Evolutionary conservation across 2,888 invertebrate species (phyloP), one percentile per base, ranked within the genome.

Genomic region (Pristionchus entomophagus): DNA sequence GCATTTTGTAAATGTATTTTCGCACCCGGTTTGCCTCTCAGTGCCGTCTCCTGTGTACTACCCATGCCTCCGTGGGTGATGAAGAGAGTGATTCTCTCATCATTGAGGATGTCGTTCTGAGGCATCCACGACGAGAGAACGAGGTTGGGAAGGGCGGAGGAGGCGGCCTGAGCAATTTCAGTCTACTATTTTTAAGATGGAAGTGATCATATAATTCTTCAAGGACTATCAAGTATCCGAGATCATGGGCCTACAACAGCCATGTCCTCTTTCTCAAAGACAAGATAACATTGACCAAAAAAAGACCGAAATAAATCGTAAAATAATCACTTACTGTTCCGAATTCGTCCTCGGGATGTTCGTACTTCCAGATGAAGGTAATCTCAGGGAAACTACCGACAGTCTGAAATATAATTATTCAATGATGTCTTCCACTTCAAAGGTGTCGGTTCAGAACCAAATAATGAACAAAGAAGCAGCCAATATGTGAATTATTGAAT

Each of bases 11-110:
- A 32, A 35, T 17, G 22, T 32, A 29, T 62, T n/a, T 1, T 38
- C n/a, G 41, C 2, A 81, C 81, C 82, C 3, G 82, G 82, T 41
- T 29, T 45, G 12, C 82, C 82, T 14, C 82, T 82, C 82, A 53
- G n/a, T n/a, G 82, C 53, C 38, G 59, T 59, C 29, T 82, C 82
- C 17, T 82, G 82, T 0, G 82, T 82, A n/a, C 51, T 51, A 0
- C 82, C 82, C 82, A 82, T 82, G 0, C 82, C 82, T 41, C 82
- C 82, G 59, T 82, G 82, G 14, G 82, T 82, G 26, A 82, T 59
- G 59, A 82, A 82, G 0, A 29, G 10, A 0, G 82, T 41, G 41
- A 82, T 53, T 53, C 59, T 82, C n/a, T 38, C 29, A 29, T 82
- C 56, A n/a, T 35, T 41, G 17, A 82, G 82, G 2, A 82, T 14